Conservation (phyloP, 2,797 vertebrate genomes). For the Hyperoplus lanceolatus region DNA sequence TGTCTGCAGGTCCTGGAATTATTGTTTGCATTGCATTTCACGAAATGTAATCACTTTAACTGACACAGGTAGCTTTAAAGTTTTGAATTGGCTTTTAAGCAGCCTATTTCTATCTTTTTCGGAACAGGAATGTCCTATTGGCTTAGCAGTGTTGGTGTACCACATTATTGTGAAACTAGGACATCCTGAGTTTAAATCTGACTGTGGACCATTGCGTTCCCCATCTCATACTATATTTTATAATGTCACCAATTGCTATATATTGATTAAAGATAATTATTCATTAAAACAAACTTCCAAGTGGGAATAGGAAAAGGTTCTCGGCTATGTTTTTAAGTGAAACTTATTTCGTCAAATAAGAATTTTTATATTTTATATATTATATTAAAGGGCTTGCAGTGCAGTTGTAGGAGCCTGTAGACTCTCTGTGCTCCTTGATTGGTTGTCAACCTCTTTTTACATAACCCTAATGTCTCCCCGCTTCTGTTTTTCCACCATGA, state of each 20-base stretch:
- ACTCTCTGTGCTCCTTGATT: slow-evolving; percentile 24
- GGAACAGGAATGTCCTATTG: not conserved
- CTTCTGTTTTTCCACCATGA: slow-evolving; percentile 24
- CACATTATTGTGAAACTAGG: slow-evolving; percentile 4
- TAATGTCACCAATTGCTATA: not conserved
- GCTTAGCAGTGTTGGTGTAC: not conserved
- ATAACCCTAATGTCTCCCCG: slow-evolving; percentile 12
- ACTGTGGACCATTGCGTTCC: not conserved
- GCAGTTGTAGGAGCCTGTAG: slow-evolving; percentile 39
- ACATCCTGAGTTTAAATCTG: slow-evolving; percentile 15
- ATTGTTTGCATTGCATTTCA: not conserved
- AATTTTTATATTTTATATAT: no score
- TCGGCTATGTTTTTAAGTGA: not conserved
- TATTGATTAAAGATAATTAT: not conserved
- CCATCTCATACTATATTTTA: slow-evolving; percentile 3
- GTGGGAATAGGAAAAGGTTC: not conserved
- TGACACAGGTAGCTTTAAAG: not conserved
- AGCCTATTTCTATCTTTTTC: not conserved
- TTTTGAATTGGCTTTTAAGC: not conserved
- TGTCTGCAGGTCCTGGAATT: slow-evolving; percentile 46
- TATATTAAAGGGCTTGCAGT: not conserved
- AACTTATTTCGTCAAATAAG: not conserved
- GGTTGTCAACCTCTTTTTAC: slow-evolving; percentile 16
- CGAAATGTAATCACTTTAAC: not conserved
- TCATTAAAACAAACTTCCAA: not conserved